phyloP scores from a whole-genome alignment of 2,113 vertebrate species.

The Psilopogon haemacephalus region DNA sequence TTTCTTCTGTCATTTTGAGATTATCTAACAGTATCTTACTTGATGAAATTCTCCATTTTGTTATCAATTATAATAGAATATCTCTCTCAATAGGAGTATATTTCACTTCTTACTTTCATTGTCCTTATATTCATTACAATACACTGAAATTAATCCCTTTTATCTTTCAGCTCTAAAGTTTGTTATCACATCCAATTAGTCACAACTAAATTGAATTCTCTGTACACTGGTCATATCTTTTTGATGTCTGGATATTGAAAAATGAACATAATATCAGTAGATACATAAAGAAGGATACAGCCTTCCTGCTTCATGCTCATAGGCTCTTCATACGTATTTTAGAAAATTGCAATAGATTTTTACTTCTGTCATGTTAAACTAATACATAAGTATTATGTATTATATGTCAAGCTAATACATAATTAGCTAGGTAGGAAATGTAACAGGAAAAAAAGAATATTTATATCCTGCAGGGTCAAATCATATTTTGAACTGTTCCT shows the following conservation, averaged over 20 bases:
- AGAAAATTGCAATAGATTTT: constrained; percentile 9
- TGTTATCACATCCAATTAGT: constrained; percentile 24
- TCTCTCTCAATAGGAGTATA: neutral
- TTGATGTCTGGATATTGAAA: neutral
- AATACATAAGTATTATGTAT: too few species aligned
- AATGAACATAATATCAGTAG: neutral
- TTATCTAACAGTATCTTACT: neutral
- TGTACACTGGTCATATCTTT: neutral
- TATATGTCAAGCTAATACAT: constrained; percentile 13
- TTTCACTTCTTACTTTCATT: neutral
- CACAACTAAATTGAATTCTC: constrained; percentile 31
- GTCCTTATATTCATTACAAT: neutral
- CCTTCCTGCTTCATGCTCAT: neutral
- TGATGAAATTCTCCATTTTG: neutral
- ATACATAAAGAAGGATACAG: neutral
- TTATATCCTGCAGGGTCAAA: constrained; percentile 16
- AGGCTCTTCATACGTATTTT: neutral
- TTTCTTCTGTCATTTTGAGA: neutral
- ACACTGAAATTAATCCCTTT: neutral
- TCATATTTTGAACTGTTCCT: constrained; percentile 9
- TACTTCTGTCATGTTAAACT: neutral
- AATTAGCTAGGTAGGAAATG: constrained; percentile 34
- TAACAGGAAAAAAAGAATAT: constrained; percentile 23
- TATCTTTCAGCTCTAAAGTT: constrained; percentile 5
- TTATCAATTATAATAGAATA: neutral